These are phyloP conservation scores for Ephialtes manifestator DNA, from an alignment of 2,888 invertebrate species.

Conservation along the genomic window DNA sequence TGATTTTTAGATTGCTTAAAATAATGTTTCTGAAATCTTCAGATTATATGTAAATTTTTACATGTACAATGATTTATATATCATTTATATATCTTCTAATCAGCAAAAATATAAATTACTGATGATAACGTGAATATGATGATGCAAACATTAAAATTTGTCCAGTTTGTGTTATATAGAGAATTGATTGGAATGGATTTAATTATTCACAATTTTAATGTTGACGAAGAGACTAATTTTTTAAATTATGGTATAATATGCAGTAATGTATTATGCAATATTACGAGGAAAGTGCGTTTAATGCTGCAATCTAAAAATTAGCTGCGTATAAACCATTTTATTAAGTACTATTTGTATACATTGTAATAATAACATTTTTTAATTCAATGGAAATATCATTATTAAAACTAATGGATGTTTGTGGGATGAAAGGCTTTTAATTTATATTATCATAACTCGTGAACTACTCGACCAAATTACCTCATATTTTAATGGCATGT, in stretches of 20 bases:
- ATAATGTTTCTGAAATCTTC: too few relatives aligned
- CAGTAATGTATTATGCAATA: not conserved
- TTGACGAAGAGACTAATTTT: not conserved
- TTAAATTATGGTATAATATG: not conserved
- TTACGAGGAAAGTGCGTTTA: not conserved
- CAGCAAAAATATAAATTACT: not conserved
- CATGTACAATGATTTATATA: too few relatives aligned
- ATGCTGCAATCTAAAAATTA: not conserved
- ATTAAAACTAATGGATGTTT: too few relatives aligned
- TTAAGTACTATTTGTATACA: too few relatives aligned
- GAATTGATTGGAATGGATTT: not conserved
- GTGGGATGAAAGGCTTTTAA: too few relatives aligned
- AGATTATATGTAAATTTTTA: too few relatives aligned
- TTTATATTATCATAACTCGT: too few relatives aligned
- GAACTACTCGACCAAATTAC: too few relatives aligned
- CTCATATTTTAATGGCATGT: too few relatives aligned
- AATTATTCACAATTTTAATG: not conserved
- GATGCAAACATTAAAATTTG: not conserved
- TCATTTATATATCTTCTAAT: not conserved
- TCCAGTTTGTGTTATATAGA: not conserved
- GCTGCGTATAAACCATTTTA: not conserved
- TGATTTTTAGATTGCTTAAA: too few relatives aligned
- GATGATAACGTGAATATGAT: constrained; percentile 10
- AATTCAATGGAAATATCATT: too few relatives aligned
- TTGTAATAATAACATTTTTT: too few relatives aligned